phyloP scores from a whole-genome alignment of 2,113 vertebrate genomes.

The Smithornis capensis region DNA sequence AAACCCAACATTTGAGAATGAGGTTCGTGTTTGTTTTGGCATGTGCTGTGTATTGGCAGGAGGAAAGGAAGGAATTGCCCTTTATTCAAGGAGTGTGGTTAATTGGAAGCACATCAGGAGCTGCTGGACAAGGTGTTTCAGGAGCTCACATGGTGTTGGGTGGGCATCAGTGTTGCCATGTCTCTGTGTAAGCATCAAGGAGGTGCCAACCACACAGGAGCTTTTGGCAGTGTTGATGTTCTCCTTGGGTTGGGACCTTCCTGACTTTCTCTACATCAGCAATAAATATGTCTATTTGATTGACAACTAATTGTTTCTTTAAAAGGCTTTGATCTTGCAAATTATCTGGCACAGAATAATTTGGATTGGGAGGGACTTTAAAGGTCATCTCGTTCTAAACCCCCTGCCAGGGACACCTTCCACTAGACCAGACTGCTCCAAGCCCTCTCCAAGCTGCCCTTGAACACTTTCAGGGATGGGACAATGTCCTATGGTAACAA shows the following conservation, averaged over 20 bases:
- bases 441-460: neutral
- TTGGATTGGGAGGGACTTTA: neutral
- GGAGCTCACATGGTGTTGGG: neutral
- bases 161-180: fast-evolving
- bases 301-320: neutral
- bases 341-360: neutral
- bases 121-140: neutral
- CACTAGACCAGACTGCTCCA: neutral
- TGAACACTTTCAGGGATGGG: neutral
- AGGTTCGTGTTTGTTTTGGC: neutral
- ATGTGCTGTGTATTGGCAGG: neutral
- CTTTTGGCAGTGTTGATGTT: neutral
- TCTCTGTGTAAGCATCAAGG: fast-evolving
- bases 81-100: neutral
- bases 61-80: neutral
- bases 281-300: fast-evolving
- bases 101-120: neutral
- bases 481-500: neutral
- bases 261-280: neutral
- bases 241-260: neutral
- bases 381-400: neutral
- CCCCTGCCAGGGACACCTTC: neutral
- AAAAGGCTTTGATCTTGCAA: neutral
- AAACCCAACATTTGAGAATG: neutral
- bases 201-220: neutral